Percentiles rank a stretch among this genome's conserved stretches.
Conservation (phyloP, 1,140 invertebrate species). For the Philotrypesis tridentata region DNA sequence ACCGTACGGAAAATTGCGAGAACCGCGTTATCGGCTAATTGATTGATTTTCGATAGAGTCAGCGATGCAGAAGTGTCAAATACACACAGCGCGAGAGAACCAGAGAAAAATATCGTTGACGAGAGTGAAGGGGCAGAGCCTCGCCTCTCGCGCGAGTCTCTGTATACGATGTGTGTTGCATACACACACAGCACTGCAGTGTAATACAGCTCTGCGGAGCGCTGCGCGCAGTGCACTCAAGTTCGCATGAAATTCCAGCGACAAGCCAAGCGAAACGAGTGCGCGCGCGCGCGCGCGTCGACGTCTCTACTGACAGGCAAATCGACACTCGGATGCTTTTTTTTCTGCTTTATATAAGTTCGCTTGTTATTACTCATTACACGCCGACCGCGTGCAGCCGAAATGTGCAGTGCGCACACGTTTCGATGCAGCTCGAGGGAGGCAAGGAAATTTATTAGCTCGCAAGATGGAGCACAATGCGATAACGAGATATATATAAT, state of each 20-base stretch:
- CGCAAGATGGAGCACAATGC: background rate
- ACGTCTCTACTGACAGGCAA: slow-evolving; percentile 28
- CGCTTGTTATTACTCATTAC: background rate
- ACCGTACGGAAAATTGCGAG: background rate
- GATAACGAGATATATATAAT: slow-evolving; percentile 34
- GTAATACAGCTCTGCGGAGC: no score
- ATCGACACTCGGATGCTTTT: slow-evolving; percentile 32
- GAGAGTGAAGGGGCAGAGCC: slow-evolving; percentile 27
- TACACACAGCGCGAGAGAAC: background rate
- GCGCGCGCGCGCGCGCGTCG: background rate
- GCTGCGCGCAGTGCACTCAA: background rate
- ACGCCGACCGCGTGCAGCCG: background rate
- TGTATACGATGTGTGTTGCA: no score
- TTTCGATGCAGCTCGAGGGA: background rate
- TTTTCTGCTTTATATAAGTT: no score
- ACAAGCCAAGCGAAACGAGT: slow-evolving; percentile 30
- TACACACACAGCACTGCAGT: no score
- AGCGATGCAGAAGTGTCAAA: slow-evolving; percentile 33
- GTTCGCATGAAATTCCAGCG: slow-evolving; percentile 41
- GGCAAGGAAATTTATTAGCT: slow-evolving; percentile 34
- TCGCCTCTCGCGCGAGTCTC: no score
- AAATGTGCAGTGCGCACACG: no score
- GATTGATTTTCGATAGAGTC: slow-evolving; percentile 32
- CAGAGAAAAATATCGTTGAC: background rate
- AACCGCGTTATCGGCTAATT: slow-evolving; percentile 15